These are phyloP conservation scores for Odontomachus brunneus DNA, from an alignment of 1,140 invertebrate species.

Conservation along the genomic window DNA sequence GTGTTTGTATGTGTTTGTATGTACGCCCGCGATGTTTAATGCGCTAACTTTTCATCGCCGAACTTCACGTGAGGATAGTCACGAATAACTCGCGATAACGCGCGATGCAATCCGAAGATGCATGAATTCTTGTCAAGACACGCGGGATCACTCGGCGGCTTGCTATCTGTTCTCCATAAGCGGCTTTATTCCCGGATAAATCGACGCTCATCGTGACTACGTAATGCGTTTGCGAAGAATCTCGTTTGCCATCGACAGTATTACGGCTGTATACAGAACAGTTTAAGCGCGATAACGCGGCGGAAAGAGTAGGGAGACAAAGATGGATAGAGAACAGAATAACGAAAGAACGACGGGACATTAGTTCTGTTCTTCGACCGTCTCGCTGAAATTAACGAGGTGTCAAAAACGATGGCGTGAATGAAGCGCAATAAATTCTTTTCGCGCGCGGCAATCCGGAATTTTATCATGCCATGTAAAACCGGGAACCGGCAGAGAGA, in stretches of 20 bases:
- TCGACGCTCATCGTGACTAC: neutral
- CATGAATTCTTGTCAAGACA: slow-evolving; percentile 21
- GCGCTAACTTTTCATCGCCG: slow-evolving; percentile 61
- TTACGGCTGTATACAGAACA: slow-evolving; percentile 2
- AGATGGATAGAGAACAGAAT: no score
- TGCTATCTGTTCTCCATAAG: neutral
- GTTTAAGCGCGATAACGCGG: neutral
- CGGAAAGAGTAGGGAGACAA: neutral
- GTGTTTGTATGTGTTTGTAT: no score
- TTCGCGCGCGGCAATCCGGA: slow-evolving; percentile 38
- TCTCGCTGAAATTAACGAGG: slow-evolving; percentile 57
- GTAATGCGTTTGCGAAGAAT: neutral
- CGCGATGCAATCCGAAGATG: neutral
- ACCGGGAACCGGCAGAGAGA: slow-evolving; percentile 21
- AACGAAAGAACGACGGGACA: neutral
- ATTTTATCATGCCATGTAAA: slow-evolving; percentile 45
- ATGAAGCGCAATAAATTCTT: slow-evolving; percentile 58
- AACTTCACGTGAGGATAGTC: slow-evolving; percentile 39
- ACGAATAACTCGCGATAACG: slow-evolving; percentile 17
- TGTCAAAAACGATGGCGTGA: slow-evolving; percentile 38
- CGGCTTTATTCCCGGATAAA: slow-evolving; percentile 11
- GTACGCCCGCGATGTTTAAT: slow-evolving; percentile 55
- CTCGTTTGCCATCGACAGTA: neutral
- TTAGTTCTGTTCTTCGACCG: slow-evolving; percentile 2
- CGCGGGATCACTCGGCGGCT: neutral